A percentile compares a stretch with the other conserved stretches of the same genome.
Conservation (phyloP, 2,888 invertebrate species). For the Parnassius smintheus region DNA sequence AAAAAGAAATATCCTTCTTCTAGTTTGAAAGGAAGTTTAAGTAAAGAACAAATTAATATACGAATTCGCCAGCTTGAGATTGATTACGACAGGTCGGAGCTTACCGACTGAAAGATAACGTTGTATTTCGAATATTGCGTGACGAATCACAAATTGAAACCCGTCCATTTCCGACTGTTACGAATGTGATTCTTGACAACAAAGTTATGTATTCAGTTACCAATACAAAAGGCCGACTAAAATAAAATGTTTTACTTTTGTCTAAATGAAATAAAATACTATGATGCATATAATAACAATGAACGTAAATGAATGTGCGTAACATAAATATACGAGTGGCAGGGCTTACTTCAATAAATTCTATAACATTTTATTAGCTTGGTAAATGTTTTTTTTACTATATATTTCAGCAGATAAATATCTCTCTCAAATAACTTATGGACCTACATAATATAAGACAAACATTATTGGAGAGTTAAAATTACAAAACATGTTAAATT, state of each 20-base stretch:
- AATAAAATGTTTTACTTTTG: too few species aligned
- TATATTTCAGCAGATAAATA: not conserved
- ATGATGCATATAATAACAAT: too few species aligned
- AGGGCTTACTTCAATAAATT: too few species aligned
- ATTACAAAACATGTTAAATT: not conserved
- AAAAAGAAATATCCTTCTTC: too few species aligned
- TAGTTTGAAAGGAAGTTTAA: too few species aligned
- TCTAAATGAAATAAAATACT: too few species aligned
- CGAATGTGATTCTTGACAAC: not conserved
- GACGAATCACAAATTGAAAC: slow-evolving; percentile 47
- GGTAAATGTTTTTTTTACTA: not conserved
- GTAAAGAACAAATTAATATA: slow-evolving; percentile 1
- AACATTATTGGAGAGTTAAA: not conserved
- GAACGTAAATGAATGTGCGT: too few species aligned
- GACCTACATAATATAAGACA: not conserved
- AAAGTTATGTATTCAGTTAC: too few species aligned
- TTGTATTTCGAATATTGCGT: slow-evolving; percentile 61
- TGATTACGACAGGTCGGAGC: slow-evolving; percentile 56
- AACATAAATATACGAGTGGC: too few species aligned
- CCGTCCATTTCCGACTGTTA: slow-evolving; percentile 38
- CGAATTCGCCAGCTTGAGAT: slow-evolving; percentile 47
- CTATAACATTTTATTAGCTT: too few species aligned
- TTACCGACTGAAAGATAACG: slow-evolving; percentile 56
- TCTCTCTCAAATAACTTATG: not conserved
- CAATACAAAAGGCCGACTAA: too few species aligned